These are phyloP conservation scores for Rhamnusium bicolor DNA, from an alignment of 2,888 invertebrate genomes.

Conservation along the genomic window DNA sequence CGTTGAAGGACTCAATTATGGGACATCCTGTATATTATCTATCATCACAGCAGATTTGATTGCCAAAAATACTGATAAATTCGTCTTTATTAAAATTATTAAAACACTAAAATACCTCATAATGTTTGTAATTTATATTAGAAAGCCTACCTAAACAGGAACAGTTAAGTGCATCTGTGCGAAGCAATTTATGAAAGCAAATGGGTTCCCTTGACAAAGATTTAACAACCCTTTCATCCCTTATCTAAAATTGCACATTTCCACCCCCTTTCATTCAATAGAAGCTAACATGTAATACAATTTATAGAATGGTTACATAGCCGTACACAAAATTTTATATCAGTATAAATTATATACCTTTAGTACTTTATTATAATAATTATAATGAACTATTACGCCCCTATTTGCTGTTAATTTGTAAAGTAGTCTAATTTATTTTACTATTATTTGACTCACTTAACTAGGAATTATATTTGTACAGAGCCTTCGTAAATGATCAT, in stretches of 20 bases:
- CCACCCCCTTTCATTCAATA: conserved; percentile 34
- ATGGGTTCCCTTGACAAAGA: conserved; percentile 10
- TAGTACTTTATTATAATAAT: background rate
- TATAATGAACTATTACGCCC: too few species aligned
- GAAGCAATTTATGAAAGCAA: conserved; percentile 19
- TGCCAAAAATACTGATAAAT: background rate
- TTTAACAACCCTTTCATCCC: conserved; percentile 29
- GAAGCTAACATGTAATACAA: background rate
- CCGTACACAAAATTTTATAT: background rate
- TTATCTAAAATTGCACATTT: conserved; percentile 45
- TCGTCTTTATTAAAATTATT: background rate
- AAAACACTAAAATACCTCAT: background rate
- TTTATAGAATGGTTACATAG: background rate
- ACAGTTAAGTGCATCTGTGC: conserved; percentile 14
- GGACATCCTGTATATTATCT: too few species aligned
- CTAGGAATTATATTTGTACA: too few species aligned
- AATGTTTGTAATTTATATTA: background rate
- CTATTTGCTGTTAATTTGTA: background rate
- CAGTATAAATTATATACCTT: background rate
- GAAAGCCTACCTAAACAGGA: background rate
- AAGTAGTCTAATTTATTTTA: too few species aligned
- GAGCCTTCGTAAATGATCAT: too few species aligned
- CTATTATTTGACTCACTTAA: too few species aligned
- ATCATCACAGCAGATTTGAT: too few species aligned
- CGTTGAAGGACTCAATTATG: too few species aligned